Conservation (phyloP, 2,113 vertebrate species). For the Corvus moneduloides region DNA sequence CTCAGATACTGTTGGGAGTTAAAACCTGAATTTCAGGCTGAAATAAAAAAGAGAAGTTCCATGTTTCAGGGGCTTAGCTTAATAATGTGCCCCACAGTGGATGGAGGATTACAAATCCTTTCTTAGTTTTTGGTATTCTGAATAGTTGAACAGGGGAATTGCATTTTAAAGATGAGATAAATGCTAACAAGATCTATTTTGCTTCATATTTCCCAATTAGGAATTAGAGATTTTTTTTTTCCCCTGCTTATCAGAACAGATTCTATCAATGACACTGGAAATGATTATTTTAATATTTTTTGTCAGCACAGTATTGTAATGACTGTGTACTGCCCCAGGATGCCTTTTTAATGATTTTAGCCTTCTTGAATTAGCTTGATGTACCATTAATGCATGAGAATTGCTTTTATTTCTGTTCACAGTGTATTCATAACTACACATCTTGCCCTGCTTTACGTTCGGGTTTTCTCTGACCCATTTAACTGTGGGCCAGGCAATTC, state of each 20-base stretch:
- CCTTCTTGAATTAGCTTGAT: constrained; percentile 74
- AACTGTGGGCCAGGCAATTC: neutral
- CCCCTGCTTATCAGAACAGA: constrained; percentile 18
- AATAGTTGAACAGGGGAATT: neutral
- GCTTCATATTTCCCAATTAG: neutral
- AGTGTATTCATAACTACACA: constrained; percentile 48
- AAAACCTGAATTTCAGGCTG: neutral
- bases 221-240: neutral
- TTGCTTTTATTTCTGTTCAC: constrained; percentile 75
- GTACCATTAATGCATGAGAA: constrained; percentile 73
- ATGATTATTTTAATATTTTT: constrained; percentile 73
- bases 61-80: neutral
- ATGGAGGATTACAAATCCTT: neutral
- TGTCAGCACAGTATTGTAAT: constrained; percentile 39
- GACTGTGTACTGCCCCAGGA: constrained; percentile 73
- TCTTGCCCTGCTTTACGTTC: constrained; percentile 19
- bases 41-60: neutral
- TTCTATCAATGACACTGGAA: constrained; percentile 71
- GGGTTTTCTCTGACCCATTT: constrained; percentile 65
- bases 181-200: neutral
- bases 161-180: neutral
- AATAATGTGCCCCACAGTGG: fast-evolving
- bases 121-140: neutral
- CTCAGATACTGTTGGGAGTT: neutral
- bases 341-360: constrained; percentile 64